Evolutionary conservation across 2,888 invertebrate genomes (phyloP).

Genomic region (Sinhomidia bicolor): DNA sequence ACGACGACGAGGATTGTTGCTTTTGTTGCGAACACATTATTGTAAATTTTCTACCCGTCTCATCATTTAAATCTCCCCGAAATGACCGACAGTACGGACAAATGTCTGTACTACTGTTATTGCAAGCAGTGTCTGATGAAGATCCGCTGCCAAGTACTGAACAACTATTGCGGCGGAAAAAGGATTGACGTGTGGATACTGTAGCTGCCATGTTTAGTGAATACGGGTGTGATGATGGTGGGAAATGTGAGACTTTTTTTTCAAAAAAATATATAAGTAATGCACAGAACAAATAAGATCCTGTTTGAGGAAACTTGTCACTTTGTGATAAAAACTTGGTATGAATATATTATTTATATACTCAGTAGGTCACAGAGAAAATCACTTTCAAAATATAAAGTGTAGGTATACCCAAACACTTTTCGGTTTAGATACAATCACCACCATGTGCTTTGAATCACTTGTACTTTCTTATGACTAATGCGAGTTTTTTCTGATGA

Average conservation of each 20-base stretch:
- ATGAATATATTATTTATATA: no score
- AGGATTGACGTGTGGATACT: neutral
- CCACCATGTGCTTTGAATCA: conserved; percentile 34
- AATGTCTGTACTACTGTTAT: conserved; percentile 38
- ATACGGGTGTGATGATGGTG: neutral
- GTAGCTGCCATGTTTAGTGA: conserved; percentile 29
- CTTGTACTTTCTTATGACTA: conserved; percentile 52
- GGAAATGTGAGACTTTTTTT: conserved; percentile 45
- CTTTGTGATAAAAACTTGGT: neutral
- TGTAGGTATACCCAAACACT: neutral
- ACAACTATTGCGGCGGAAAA: no score
- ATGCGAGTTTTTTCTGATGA: conserved; percentile 42
- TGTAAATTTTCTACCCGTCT: conserved; percentile 15
- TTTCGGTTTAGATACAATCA: neutral
- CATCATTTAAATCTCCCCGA: conserved; percentile 4
- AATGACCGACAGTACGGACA: conserved; percentile 40
- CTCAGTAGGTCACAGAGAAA: neutral
- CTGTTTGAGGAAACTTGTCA: conserved; percentile 6
- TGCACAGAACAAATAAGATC: neutral
- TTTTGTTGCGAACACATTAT: conserved; percentile 60
- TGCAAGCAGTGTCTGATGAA: neutral
- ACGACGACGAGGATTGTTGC: conserved; percentile 9
- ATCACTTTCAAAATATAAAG: neutral
- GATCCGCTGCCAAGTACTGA: neutral
- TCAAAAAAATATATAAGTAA: neutral